Conservation (phyloP, 1,140 invertebrate species). For the Tribolium madens region DNA sequence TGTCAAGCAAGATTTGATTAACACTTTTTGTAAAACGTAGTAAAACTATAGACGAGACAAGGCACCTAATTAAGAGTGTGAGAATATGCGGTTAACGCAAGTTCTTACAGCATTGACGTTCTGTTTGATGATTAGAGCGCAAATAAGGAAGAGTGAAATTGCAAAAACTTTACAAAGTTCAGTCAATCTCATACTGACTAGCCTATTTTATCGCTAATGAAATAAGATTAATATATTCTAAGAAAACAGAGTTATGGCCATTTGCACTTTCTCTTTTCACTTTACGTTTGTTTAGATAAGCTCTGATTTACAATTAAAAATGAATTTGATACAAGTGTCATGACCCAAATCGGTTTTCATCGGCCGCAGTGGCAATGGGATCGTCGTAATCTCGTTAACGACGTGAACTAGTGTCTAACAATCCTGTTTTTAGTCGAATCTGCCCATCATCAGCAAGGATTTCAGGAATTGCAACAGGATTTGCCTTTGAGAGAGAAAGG, state of each 20-base stretch:
- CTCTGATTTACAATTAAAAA: too few species aligned
- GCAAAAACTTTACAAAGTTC: not conserved
- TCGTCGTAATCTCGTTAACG: constrained; percentile 6
- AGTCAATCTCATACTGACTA: not conserved
- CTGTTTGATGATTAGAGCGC: not conserved
- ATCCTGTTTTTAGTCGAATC: not conserved
- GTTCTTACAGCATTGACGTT: not conserved
- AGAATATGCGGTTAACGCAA: not conserved
- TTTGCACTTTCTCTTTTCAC: too few species aligned
- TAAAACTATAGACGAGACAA: not conserved
- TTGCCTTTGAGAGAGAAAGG: constrained; percentile 3
- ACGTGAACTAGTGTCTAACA: not conserved
- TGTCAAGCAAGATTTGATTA: not conserved
- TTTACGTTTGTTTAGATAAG: too few species aligned
- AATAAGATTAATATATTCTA: not conserved
- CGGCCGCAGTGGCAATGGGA: too few species aligned
- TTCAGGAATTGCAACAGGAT: constrained; percentile 10
- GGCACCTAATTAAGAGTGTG: not conserved
- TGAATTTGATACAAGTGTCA: too few species aligned
- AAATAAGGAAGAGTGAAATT: not conserved
- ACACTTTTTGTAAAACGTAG: not conserved
- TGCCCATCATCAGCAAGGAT: constrained; percentile 2
- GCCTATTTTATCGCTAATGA: not conserved
- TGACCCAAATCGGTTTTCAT: too few species aligned
- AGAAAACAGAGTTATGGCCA: not conserved